Percentiles rank a stretch among this genome's conserved stretches.
These are phyloP conservation scores for Clamator glandarius DNA, from an alignment of 2,797 vertebrate species.

Conservation along the genomic window DNA sequence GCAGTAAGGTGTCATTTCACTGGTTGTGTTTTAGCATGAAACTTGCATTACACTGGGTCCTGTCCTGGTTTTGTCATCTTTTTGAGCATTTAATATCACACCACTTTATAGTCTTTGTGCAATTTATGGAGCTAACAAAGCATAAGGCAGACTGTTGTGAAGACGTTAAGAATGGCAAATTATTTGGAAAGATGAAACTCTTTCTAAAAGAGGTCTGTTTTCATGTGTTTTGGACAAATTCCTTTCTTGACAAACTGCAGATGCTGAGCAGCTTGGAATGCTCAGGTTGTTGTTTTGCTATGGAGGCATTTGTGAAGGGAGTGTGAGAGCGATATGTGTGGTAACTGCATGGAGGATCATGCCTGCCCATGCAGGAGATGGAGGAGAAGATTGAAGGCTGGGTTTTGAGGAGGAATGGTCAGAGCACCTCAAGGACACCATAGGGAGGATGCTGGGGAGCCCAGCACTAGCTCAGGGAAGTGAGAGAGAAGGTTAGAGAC, in stretches of 20 bases:
- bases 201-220: neutral
- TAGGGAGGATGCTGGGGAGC: neutral
- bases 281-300: neutral
- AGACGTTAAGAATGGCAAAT: neutral
- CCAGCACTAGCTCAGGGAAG: neutral
- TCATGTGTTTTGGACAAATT: neutral
- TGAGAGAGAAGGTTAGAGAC: neutral
- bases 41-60: neutral
- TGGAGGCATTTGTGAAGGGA: neutral
- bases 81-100: neutral
- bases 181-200: neutral
- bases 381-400: neutral
- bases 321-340: neutral
- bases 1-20: neutral
- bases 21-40: neutral
- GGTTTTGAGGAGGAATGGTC: neutral
- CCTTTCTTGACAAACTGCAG: neutral
- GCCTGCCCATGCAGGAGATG: neutral
- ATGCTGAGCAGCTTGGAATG: neutral
- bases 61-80: neutral
- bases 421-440: neutral
- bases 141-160: neutral
- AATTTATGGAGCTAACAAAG: neutral
- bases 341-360: neutral
- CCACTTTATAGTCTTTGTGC: neutral